Base-by-base conservation (phyloP, 2,113 vertebrate species). In the Buteo buteo region DNA sequence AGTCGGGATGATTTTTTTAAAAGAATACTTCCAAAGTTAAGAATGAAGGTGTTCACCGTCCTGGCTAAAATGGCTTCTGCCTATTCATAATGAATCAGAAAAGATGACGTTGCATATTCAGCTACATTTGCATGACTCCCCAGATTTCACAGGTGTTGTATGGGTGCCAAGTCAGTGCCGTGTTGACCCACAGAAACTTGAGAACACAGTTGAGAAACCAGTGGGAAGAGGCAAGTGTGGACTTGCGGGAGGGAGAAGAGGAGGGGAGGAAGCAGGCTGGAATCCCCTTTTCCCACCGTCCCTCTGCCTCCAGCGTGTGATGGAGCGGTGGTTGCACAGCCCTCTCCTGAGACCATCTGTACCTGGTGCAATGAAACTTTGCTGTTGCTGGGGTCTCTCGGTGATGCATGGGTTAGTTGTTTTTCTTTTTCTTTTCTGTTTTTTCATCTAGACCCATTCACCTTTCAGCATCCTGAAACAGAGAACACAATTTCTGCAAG, bases 141-240 rank as follows among this genome's bases (percentile, higher is more conserved):
- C 1, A 13, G 52, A 15, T 93, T 94, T 94, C 84, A 29, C 15
- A 62, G 93, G 70, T 0, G 0, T 28, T 66, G 73, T 24, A 4
- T 0, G 18, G 70, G 38, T 50, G 69, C 94, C 90, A 85, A 52
- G 67, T 66, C 5, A 15, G 55, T 47, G 72, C 50, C 0, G 5
- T 40, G 62, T 74, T 97, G 91, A 95, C 93, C 96, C 59, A 79
- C 62, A 73, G 87, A 72, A 76, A 58, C 66, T n/a, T 91, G 93
- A 88, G 70, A 94, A 65, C 6, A 31, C 47, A 13, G 50, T 54
- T 96, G 93, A 88, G 96, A 90, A 97, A 94, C 66, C 54, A 31
- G 57, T 57, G 66, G 44, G 70, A 87, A 91, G 66, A 95, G 44
- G 36, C 92, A 62, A 69, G 94, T 7, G 58, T 73, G 82, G 78